These are phyloP conservation scores for Mus musculus DNA, from an alignment of 2,113 vertebrate species.

Conservation along the genomic window DNA sequence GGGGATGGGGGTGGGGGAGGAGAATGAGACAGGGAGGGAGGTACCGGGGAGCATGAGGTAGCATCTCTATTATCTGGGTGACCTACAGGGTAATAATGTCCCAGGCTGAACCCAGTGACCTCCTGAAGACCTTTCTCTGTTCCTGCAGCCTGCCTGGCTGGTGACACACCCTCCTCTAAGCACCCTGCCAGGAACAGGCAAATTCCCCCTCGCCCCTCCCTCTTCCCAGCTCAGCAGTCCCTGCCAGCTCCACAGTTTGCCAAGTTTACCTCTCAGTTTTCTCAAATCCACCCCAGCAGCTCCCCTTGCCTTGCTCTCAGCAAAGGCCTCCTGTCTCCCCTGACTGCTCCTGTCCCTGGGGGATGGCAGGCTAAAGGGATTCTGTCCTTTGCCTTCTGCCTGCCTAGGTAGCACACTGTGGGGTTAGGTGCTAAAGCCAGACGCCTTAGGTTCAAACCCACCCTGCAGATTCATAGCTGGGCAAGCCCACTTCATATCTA, in stretches of 20 bases:
- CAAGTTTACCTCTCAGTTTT: neutral
- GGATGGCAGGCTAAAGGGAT: accelerated
- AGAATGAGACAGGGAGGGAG: neutral
- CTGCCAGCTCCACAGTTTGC: neutral
- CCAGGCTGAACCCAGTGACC: neutral
- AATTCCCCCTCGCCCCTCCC: neutral
- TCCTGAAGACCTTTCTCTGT: neutral
- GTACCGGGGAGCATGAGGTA: neutral
- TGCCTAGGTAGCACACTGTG: neutral
- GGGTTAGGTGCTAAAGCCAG: neutral
- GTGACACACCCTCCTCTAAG: too few species aligned
- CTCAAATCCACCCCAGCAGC: neutral
- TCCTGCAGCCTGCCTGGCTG: neutral
- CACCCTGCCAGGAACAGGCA: neutral
- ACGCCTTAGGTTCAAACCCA: neutral
- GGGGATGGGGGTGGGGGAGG: neutral
- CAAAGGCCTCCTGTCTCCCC: neutral
- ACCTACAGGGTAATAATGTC: neutral
- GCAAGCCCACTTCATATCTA: neutral
- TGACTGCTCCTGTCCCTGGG: neutral
- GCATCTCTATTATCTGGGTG: accelerated
- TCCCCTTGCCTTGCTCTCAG: neutral
- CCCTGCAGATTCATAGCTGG: neutral
- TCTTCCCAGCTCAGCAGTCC: neutral
- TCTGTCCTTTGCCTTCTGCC: neutral